phyloP scores from a whole-genome alignment of 2,888 invertebrate genomes.

The Prionchulus punctatus region DNA sequence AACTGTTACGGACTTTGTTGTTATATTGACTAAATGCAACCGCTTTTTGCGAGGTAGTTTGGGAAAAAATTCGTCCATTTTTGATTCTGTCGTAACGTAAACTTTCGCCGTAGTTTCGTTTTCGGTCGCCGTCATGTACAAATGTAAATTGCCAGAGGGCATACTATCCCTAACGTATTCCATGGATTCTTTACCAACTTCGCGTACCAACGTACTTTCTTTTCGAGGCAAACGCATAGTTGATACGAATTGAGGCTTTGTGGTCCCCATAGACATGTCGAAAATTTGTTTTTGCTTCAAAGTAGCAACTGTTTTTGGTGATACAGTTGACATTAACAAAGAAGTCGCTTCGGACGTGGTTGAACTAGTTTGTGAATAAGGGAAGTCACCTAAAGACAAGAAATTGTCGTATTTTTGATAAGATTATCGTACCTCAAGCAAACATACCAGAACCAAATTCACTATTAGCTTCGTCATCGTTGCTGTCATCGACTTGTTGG shows the following conservation, averaged over 20 bases:
- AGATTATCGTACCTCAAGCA: background rate
- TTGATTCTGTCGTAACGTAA: background rate
- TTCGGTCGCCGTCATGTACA: constrained; percentile 4
- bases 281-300: too few relatives aligned
- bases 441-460: background rate
- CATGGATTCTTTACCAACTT: constrained; percentile 4
- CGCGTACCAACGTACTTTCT: background rate
- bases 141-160: background rate
- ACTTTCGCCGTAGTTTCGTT: constrained; percentile 3
- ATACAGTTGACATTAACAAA: too few relatives aligned
- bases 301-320: too few relatives aligned
- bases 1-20: background rate
- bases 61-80: background rate
- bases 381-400: too few relatives aligned
- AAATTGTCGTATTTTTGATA: too few relatives aligned
- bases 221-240: too few relatives aligned
- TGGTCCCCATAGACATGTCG: too few relatives aligned
- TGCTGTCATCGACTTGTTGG: background rate
- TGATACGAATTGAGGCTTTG: too few relatives aligned
- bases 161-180: background rate
- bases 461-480: background rate
- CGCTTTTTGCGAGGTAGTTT: constrained; percentile 4
- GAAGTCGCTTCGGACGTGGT: too few relatives aligned
- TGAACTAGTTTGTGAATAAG: too few relatives aligned
- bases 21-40: background rate